These are phyloP conservation scores for Phaetusa simplex DNA, from an alignment of 2,113 vertebrate species.

Conservation along the genomic window DNA sequence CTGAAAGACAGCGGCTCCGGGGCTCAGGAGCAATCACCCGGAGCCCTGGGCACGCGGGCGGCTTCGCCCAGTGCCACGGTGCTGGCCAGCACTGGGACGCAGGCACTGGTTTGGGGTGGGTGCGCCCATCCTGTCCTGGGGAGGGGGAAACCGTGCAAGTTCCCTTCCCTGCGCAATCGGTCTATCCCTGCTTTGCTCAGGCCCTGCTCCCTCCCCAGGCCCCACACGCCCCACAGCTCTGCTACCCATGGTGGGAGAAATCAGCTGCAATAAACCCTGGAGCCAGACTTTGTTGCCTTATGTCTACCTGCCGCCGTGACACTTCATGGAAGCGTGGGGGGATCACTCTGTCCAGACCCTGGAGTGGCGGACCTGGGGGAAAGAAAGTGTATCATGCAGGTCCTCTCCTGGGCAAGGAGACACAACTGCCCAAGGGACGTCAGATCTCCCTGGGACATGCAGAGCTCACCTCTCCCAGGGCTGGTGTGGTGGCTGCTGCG, in stretches of 20 bases:
- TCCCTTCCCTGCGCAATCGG: neutral
- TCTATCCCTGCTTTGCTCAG: conserved; percentile 4
- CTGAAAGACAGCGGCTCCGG: neutral
- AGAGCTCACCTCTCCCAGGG: neutral
- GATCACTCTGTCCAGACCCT: neutral
- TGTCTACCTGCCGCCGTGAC: neutral
- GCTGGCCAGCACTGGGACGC: neutral
- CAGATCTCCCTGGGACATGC: neutral
- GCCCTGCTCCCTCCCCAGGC: neutral
- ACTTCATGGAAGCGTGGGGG: neutral
- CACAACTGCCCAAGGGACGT: neutral
- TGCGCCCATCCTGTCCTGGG: neutral
- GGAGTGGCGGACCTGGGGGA: neutral
- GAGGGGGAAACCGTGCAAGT: neutral
- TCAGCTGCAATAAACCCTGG: conserved; percentile 43
- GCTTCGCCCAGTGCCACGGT: neutral
- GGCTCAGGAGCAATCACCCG: rapidly evolving
- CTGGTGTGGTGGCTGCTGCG: neutral
- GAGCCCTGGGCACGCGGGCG: neutral
- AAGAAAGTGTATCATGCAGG: neutral
- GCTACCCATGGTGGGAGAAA: neutral
- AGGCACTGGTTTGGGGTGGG: neutral
- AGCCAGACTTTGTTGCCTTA: neutral
- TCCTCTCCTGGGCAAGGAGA: neutral
- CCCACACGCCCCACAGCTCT: neutral